These are phyloP conservation scores for Urocitellus parryii DNA, from an alignment of 2,113 vertebrate species.

Conservation along the genomic window DNA sequence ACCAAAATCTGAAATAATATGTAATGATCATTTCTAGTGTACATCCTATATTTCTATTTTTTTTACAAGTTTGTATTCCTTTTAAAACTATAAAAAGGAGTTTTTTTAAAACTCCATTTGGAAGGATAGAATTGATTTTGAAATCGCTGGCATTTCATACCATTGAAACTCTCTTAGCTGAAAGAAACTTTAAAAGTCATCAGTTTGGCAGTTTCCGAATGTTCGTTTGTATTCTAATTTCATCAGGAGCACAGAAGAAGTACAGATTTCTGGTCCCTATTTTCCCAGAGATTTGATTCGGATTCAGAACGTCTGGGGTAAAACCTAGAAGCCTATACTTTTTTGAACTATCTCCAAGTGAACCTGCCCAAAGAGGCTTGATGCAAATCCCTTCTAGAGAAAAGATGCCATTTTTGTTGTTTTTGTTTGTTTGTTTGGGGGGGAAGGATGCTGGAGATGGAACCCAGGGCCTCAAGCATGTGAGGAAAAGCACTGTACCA, in stretches of 20 bases:
- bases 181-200: conserved; percentile 49
- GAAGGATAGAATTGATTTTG: neutral
- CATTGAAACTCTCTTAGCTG: neutral
- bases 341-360: neutral
- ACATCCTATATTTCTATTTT: neutral
- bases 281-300: neutral
- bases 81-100: neutral
- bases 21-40: conserved; percentile 40
- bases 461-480: too few relatives aligned
- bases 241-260: neutral
- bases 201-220: conserved; percentile 43
- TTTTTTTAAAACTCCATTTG: conserved; percentile 15
- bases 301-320: too few relatives aligned
- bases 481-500: too few relatives aligned
- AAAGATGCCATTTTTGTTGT: neutral
- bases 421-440: neutral
- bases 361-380: neutral
- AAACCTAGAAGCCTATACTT: neutral
- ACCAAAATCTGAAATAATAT: neutral
- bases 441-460: neutral
- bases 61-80: neutral
- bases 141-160: neutral
- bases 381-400: neutral
- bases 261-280: neutral
- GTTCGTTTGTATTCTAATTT: neutral